Conservation (phyloP, 2,888 invertebrate species). For the Pseudococcus longispinus region DNA sequence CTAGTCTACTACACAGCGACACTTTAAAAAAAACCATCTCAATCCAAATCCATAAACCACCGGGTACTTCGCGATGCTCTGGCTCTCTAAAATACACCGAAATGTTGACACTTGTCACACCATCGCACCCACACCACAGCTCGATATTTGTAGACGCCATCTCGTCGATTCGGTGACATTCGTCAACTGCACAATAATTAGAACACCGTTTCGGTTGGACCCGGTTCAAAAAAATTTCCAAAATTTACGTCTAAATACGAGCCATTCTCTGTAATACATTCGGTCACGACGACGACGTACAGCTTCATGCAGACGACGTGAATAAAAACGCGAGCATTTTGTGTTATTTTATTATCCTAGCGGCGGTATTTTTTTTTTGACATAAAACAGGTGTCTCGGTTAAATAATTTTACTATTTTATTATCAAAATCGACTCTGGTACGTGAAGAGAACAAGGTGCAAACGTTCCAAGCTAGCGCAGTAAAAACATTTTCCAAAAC, state of each 20-base stretch:
- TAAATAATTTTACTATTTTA: slow-evolving; percentile 28
- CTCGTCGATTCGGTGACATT: neutral
- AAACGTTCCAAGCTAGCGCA: neutral
- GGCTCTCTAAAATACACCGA: neutral
- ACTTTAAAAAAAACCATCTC: neutral
- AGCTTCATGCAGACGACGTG: neutral
- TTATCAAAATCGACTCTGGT: slow-evolving; percentile 13
- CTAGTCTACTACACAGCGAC: neutral
- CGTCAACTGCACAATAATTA: neutral
- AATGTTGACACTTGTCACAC: neutral
- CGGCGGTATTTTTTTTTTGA: neutral
- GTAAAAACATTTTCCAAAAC: slow-evolving; percentile 21
- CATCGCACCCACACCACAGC: neutral
- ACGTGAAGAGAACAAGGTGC: neutral
- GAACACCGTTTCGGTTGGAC: neutral
- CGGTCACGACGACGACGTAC: neutral
- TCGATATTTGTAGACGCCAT: neutral
- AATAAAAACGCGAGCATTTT: neutral
- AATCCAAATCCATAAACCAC: no score
- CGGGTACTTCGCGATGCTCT: neutral
- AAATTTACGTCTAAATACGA: neutral
- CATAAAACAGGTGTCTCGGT: slow-evolving; percentile 17
- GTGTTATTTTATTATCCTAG: neutral
- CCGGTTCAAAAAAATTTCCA: neutral
- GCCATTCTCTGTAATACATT: neutral